phyloP scores from a whole-genome alignment of 2,888 invertebrate genomes.

The Sycophila texana region DNA sequence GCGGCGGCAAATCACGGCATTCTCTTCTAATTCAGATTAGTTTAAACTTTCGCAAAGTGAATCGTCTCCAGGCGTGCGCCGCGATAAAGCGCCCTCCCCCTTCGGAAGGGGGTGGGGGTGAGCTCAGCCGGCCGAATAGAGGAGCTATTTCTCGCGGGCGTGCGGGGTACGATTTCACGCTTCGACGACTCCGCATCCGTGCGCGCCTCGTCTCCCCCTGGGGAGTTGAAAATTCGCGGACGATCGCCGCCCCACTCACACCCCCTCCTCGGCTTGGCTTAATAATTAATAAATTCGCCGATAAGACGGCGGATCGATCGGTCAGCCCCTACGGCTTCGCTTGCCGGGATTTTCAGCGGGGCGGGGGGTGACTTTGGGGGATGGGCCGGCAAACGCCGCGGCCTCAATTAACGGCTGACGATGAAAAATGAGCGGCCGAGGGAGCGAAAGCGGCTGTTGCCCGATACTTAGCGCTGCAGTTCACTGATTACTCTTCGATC shows the following conservation, averaged over 20 bases:
- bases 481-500: too few species aligned
- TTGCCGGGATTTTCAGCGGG: not conserved
- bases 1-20: too few species aligned
- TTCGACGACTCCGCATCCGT: not conserved
- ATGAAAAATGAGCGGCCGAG: constrained; percentile 64
- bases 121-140: constrained; percentile 1
- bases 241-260: not conserved
- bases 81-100: not conserved
- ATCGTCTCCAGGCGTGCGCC: not conserved
- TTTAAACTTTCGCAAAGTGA: not conserved
- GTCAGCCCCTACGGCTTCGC: constrained; percentile 32
- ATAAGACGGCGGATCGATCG: constrained; percentile 23
- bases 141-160: constrained; percentile 1
- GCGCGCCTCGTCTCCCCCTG: not conserved
- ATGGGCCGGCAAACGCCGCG: constrained; percentile 54
- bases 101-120: too few species aligned
- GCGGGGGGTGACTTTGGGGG: constrained; percentile 24
- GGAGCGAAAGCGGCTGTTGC: constrained; percentile 7
- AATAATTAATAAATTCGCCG: constrained; percentile 50
- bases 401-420: constrained; percentile 66
- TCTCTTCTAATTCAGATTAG: not conserved
- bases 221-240: constrained; percentile 34
- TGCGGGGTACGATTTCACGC: constrained; percentile 31
- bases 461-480: not conserved
- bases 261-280: not conserved